Base-by-base conservation (phyloP, 2,888 invertebrate species). In the Luperina nickerlii region DNA sequence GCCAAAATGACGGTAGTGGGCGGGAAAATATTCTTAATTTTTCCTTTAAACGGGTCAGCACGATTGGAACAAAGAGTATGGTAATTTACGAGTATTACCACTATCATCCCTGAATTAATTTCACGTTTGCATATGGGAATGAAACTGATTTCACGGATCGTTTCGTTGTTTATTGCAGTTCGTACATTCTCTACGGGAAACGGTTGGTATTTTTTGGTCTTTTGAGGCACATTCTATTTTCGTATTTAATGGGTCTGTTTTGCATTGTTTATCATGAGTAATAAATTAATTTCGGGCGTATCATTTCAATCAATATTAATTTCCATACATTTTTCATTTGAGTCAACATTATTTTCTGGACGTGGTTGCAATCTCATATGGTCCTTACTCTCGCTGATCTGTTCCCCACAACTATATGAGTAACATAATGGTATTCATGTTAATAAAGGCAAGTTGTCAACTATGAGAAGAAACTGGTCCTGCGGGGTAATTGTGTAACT, bases 101-200 rank as follows among this genome's bases (percentile, higher is more conserved):
- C 87, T 80, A 84, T 87, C 85, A 85, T 77, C 85, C 81, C 77
- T 84, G 85, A 87, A 87, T 85, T 85, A 80, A 85, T 87, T 80
- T 87, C 69, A 65, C 77, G 87, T 87, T 85, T 76, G 69, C 68
- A 69, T 77, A 84, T 57, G 68, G 74, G 67, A 79, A 67, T 66
- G 80, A 66, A 85, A 84, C 84, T 80, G 84, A 85, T 85, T 85
- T 87, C 67, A 77, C 42, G 81, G 32, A 54, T 84, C 60, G 66
- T 73, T 84, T 67, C 63, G 45, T 84, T 72, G 85, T 85, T 84
- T 84, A 87, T 85, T 73, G 66, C 71, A 74, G 57, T 69, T 74
- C n/a, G 60, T 84, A 73, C 72, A 72, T 76, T 68, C 65, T 27
- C 24, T 63, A 68, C 54, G 54, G 69, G 81, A 62, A 76, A 72